These are phyloP conservation scores for Merops nubicus DNA, from an alignment of 2,113 vertebrate genomes.

Conservation along the genomic window DNA sequence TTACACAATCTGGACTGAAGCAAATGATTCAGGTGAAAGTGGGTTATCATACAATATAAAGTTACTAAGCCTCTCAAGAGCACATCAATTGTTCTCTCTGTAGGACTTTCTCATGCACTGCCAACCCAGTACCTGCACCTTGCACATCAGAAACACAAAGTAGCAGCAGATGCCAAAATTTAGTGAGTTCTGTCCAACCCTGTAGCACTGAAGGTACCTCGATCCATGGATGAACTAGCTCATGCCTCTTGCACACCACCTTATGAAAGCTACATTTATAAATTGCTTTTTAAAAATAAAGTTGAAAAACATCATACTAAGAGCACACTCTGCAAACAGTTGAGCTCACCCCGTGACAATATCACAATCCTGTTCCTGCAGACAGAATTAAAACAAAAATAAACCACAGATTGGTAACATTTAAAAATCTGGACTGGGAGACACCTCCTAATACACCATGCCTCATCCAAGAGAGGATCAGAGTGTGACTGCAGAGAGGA, in stretches of 20 bases:
- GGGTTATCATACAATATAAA: not conserved
- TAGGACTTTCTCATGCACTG: accelerated
- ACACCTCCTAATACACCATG: accelerated
- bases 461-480: not conserved
- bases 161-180: accelerated
- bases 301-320: not conserved
- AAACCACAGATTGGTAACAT: not conserved
- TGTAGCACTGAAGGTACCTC: not conserved
- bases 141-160: not conserved
- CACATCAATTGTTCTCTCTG: accelerated
- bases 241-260: not conserved
- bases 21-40: not conserved
- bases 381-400: too few relatives aligned
- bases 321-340: accelerated
- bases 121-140: not conserved
- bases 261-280: not conserved
- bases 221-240: accelerated
- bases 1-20: not conserved
- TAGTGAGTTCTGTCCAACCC: not conserved
- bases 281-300: not conserved
- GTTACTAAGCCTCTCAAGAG: not conserved
- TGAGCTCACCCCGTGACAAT: not conserved
- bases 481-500: not conserved
- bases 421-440: not conserved
- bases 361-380: not conserved